Percentiles rank a stretch among this genome's conserved stretches.
Evolutionary conservation across 2,113 vertebrate genomes (phyloP).

Genomic region (Ptychochromis oligacanthus): DNA sequence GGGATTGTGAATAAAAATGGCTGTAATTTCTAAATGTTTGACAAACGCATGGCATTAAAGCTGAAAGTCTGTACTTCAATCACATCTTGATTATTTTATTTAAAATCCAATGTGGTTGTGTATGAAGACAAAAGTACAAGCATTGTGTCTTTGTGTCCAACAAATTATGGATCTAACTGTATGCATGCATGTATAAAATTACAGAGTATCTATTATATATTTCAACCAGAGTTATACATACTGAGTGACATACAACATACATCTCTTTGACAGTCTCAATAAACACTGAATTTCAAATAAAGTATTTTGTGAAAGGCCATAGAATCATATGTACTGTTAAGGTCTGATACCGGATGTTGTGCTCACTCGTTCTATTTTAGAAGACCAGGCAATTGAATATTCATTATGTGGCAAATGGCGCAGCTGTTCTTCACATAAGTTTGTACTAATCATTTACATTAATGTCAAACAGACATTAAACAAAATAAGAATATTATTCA

Average conservation of each 20-base stretch:
- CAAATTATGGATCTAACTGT: neutral
- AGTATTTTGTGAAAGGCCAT: conserved; percentile 16
- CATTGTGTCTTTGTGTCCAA: neutral
- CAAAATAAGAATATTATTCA: conserved; percentile 9
- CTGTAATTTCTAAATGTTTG: neutral
- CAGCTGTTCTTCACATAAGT: conserved; percentile 17
- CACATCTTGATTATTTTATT: neutral
- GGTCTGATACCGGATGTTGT: neutral
- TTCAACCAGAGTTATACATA: too few species aligned
- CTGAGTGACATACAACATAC: neutral
- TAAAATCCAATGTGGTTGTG: neutral
- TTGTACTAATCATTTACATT: conserved; percentile 12
- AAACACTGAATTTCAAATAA: conserved; percentile 24
- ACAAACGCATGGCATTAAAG: neutral
- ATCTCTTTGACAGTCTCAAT: conserved; percentile 22
- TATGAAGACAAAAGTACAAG: neutral
- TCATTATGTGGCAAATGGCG: conserved; percentile 29
- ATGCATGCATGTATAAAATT: neutral
- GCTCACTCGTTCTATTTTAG: conserved; percentile 8
- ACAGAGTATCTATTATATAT: neutral
- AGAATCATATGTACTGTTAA: neutral
- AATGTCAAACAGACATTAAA: conserved; percentile 15
- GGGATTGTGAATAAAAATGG: neutral
- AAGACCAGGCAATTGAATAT: conserved; percentile 24
- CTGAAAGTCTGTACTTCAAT: neutral